Evolutionary conservation across 2,797 vertebrate species (phyloP), one percentile per base, ranked within the genome.

Genomic region (Siniperca obscura): DNA sequence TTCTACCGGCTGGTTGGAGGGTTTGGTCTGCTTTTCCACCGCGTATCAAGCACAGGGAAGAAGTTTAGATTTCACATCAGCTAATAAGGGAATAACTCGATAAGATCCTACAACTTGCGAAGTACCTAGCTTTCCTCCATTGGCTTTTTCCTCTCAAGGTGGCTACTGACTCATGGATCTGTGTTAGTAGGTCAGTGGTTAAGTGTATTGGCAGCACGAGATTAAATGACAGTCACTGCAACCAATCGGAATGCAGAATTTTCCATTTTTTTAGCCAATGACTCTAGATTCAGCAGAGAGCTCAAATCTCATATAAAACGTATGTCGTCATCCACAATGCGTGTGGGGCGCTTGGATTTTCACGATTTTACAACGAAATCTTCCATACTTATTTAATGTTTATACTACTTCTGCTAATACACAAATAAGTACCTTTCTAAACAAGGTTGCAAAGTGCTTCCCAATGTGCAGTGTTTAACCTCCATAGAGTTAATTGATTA

Each of bases 171-270:
- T 95, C 94, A 93, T 90, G 94, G 95, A 98, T 97, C 92, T 97
- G 96, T 98, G 97, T 98, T 98, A 98, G 97, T 98, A 96, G 97
- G 97, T 98, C 97, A 98, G 85, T 90, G 90, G 61, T 88, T 88
- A 91, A 94, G 72, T 85, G 93, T 83, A 95, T 95, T 95, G 94
- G 94, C 81, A 92, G 92, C 61, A 80, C 60, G 34, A 10, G 22
- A 7, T 69, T 87, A 44, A 95, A 22, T 85, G 96, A 90, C 94
- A 91, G 86, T 48, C 14, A 0, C 19, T 0, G 2, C 48, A 80
- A 86, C 95, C 95, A 95, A 95, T 95, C 17, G 42, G 36, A 88
- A 30, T 0, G 34, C 81, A 61, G 93, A 85, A 80, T 84, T 72
- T 76, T 78, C 61, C 21, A 61, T 67, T 0, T 55, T 2, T 81